Percentiles rank a stretch among this genome's conserved stretches.
phyloP scores from a whole-genome alignment of 1,140 invertebrate species.

The Lanistes nyassanus region DNA sequence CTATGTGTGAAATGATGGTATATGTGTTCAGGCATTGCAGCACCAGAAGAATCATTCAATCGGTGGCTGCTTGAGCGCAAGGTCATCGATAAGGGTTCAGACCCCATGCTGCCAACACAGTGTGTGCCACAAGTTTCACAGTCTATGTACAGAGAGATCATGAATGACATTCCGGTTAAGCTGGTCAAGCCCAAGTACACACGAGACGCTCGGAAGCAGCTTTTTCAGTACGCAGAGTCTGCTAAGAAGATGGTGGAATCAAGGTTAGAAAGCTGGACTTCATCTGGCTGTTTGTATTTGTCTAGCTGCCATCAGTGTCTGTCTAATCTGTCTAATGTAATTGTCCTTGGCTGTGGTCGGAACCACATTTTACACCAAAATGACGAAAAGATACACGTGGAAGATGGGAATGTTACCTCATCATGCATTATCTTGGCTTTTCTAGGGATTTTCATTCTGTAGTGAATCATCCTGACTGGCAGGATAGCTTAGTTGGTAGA shows the following conservation, averaged over 20 bases:
- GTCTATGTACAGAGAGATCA: conserved; percentile 97
- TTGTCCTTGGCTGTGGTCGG: no score
- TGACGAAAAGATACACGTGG: no score
- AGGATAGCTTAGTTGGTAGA: no score
- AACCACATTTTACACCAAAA: no score
- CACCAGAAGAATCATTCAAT: conserved; percentile 95
- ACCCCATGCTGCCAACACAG: conserved; percentile 89
- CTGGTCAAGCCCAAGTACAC: conserved; percentile 93
- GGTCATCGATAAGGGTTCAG: conserved; percentile 81
- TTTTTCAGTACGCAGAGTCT: conserved; percentile 94
- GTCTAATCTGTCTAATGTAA: no score
- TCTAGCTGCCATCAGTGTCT: neutral
- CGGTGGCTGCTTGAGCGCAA: conserved; percentile 96
- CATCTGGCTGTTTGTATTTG: neutral
- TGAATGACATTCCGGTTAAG: conserved; percentile 98
- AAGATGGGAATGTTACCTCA: no score
- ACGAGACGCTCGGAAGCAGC: conserved; percentile 94
- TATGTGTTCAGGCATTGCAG: conserved; percentile 79
- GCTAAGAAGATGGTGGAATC: conserved; percentile 97
- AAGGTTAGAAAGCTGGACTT: conserved; percentile 46
- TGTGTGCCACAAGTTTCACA: conserved; percentile 92
- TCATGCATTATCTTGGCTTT: no score
- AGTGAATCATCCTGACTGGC: no score
- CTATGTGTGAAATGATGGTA: neutral
- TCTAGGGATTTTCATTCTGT: no score